Percentiles rank a stretch among this genome's conserved stretches.
Evolutionary conservation across 2,888 invertebrate genomes (phyloP).

Genomic region (Orthonevra nobilis): DNA sequence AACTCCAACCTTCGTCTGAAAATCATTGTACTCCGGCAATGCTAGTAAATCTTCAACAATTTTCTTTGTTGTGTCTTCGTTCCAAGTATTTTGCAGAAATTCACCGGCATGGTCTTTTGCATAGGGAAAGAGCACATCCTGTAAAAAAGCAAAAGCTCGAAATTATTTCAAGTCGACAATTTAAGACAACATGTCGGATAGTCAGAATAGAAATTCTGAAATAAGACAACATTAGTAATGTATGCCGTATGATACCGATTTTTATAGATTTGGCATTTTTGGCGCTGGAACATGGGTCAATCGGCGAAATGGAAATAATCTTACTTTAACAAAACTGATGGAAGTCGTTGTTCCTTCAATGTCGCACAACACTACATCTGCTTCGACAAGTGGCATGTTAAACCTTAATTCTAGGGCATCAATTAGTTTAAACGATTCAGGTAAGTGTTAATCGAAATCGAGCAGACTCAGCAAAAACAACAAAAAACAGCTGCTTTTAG

Average conservation of each 20-base stretch:
- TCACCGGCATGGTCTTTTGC: conserved; percentile 86
- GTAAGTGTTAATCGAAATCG: no score
- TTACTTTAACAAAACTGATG: conserved; percentile 85
- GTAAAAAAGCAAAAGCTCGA: conserved; percentile 66
- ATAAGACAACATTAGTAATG: no score
- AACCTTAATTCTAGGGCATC: no score
- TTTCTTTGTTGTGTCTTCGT: conserved; percentile 84
- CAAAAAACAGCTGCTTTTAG: conserved; percentile 19
- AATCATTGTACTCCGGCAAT: conserved; percentile 75
- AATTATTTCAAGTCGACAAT: no score
- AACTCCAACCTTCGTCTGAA: conserved; percentile 76
- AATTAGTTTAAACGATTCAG: no score
- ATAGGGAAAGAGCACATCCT: conserved; percentile 90
- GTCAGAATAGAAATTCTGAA: no score
- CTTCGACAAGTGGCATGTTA: conserved; percentile 24
- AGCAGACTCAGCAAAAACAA: background rate
- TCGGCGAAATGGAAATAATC: no score
- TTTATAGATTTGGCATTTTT: no score
- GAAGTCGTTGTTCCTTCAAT: conserved; percentile 89
- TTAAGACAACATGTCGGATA: no score
- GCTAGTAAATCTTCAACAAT: conserved; percentile 85
- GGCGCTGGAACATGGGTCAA: no score
- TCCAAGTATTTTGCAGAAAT: conserved; percentile 88
- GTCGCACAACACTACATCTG: conserved; percentile 82
- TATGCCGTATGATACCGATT: no score